A percentile compares a stretch with the other conserved stretches of the same genome.
Evolutionary conservation across 2,888 invertebrate species (phyloP).

Genomic region (Pristionchus maxplancki): DNA sequence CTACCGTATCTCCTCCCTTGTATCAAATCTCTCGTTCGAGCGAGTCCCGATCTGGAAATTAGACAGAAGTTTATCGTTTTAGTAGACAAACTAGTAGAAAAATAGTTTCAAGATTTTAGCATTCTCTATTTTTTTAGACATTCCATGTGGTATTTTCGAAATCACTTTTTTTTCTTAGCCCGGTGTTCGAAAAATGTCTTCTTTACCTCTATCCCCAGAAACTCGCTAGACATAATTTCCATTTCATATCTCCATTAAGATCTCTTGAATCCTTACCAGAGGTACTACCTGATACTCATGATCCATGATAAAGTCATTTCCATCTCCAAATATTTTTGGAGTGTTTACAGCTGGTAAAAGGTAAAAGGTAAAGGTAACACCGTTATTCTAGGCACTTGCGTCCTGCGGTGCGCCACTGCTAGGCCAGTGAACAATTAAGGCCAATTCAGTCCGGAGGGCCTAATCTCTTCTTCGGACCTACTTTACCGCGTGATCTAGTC

Average conservation of each 20-base stretch:
- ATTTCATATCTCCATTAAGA: neutral
- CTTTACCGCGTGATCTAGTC: too few relatives aligned
- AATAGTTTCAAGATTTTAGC: neutral
- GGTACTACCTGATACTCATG: neutral
- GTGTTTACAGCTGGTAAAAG: too few relatives aligned
- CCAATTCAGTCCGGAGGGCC: too few relatives aligned
- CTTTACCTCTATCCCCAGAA: neutral
- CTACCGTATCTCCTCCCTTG: constrained; percentile 54
- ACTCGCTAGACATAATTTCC: neutral
- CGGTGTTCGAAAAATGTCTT: neutral
- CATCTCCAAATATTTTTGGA: neutral
- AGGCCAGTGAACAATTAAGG: too few relatives aligned
- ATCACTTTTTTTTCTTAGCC: neutral
- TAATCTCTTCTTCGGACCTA: too few relatives aligned
- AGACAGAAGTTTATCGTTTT: constrained; percentile 52
- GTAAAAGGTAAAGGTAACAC: too few relatives aligned
- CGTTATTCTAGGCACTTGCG: too few relatives aligned
- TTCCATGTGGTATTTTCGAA: neutral
- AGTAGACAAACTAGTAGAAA: constrained; percentile 19
- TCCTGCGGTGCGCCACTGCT: too few relatives aligned
- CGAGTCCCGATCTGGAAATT: constrained; percentile 62
- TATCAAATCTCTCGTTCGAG: constrained; percentile 56
- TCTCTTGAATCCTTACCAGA: neutral
- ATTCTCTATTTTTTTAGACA: neutral
- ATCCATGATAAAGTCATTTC: constrained; percentile 30